phyloP scores from a whole-genome alignment of 2,113 vertebrate species.

The Paratilapia polleni region DNA sequence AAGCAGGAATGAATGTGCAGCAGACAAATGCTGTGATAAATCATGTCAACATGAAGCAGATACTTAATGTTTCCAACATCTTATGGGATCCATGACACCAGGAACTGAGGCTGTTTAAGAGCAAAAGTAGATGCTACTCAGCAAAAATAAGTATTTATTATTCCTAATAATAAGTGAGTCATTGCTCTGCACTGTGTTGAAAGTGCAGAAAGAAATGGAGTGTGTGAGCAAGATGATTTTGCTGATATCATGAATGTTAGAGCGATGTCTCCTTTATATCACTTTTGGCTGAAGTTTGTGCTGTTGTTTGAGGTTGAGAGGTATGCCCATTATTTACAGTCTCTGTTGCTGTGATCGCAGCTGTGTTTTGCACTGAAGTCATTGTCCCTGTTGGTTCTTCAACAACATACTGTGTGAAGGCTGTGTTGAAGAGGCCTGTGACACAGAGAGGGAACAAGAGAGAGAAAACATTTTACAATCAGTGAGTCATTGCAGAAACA shows the following conservation, averaged over 20 bases:
- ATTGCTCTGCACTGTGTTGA: not conserved
- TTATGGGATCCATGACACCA: not conserved
- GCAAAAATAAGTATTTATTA: not conserved
- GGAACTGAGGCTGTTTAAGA: not conserved
- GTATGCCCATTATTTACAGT: not conserved
- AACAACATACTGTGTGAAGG: conserved; percentile 77
- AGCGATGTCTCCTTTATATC: conserved; percentile 77
- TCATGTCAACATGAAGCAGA: not conserved
- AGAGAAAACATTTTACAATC: conserved; percentile 7
- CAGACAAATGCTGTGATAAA: not conserved
- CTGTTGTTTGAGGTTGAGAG: not conserved
- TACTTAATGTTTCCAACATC: not conserved
- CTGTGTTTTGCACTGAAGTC: conserved; percentile 36
- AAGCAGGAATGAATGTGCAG: not conserved
- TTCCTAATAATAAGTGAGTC: not conserved
- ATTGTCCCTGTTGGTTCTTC: conserved; percentile 52
- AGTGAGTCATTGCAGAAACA: not conserved
- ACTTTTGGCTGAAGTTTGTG: not conserved
- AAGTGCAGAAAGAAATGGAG: not conserved
- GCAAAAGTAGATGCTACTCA: not conserved
- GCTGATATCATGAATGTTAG: conserved; percentile 24
- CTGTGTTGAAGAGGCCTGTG: conserved; percentile 75
- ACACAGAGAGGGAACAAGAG: not conserved
- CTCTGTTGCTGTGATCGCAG: not conserved
- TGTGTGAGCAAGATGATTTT: not conserved